Conservation (phyloP, 2,888 invertebrate genomes). For the Drosophila paranaensis region DNA sequence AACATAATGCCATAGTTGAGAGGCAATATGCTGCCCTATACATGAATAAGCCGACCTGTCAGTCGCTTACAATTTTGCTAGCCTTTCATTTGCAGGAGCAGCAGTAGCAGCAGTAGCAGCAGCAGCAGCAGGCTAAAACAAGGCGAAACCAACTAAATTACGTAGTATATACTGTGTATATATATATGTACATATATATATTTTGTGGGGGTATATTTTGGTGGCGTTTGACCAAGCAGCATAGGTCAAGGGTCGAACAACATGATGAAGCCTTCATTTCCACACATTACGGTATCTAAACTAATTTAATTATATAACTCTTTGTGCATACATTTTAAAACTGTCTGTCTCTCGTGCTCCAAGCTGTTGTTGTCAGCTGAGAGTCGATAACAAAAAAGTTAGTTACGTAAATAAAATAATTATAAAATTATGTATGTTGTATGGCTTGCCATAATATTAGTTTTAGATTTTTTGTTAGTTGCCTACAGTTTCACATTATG, state of each 20-base stretch:
- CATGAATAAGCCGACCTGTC: constrained; percentile 30
- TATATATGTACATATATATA: background rate
- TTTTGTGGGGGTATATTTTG: constrained; percentile 7
- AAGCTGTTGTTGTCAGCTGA: background rate
- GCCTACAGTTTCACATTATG: background rate
- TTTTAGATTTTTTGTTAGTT: background rate
- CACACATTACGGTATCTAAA: constrained; percentile 28
- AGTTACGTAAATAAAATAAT: background rate
- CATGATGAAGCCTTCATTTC: constrained; percentile 24
- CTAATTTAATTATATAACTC: constrained; percentile 26
- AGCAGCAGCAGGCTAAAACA: constrained; percentile 37
- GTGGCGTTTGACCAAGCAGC: constrained; percentile 22
- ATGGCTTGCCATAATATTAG: background rate
- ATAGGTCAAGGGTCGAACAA: constrained; percentile 45
- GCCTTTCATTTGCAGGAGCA: constrained; percentile 60
- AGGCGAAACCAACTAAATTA: constrained; percentile 49
- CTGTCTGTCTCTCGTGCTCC: background rate
- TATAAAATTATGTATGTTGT: background rate
- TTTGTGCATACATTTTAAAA: constrained; percentile 12
- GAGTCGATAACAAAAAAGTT: background rate
- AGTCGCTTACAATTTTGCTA: constrained; percentile 53
- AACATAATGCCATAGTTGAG: constrained; percentile 10
- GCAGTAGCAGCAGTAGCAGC: constrained; percentile 35
- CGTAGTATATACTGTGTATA: constrained; percentile 12
- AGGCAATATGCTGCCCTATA: constrained; percentile 5